A percentile compares a stretch with the other conserved stretches of the same genome.
phyloP scores from a whole-genome alignment of 2,113 vertebrate genomes.

The Corythaixoides concolor region DNA sequence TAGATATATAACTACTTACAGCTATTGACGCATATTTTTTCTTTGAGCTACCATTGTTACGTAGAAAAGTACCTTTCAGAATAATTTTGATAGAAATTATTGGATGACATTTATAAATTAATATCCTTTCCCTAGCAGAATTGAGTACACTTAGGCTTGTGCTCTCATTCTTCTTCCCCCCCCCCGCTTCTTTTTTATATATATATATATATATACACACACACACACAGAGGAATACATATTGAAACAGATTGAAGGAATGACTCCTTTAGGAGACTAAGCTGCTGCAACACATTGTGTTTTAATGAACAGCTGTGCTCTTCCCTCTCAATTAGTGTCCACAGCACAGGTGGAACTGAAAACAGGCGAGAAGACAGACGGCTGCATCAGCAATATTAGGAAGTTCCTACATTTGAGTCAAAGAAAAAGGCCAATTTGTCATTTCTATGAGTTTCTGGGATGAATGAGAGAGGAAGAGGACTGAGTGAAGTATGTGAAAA shows the following conservation, averaged over 20 bases:
- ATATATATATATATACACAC: not conserved
- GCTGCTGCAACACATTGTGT: not conserved
- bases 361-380: not conserved
- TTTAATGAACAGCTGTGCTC: slow-evolving; percentile 38
- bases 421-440: not conserved
- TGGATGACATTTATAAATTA: not conserved
- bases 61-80: not conserved
- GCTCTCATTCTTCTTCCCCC: not conserved
- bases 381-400: not conserved
- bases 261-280: not conserved
- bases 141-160: not conserved
- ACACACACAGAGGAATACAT: not conserved
- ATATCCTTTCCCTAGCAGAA: not conserved
- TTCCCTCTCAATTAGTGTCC: slow-evolving; percentile 28
- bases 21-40: not conserved
- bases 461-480: not conserved
- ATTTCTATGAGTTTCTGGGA: not conserved
- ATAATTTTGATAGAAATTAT: not conserved
- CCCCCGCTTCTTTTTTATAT: too few relatives aligned
- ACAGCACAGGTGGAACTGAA: not conserved
- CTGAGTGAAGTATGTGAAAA: not conserved
- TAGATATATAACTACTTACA: not conserved
- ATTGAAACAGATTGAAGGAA: not conserved
- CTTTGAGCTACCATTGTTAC: not conserved
- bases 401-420: not conserved